Evolutionary conservation across 1,140 invertebrate genomes (phyloP), one percentile per base, ranked within the genome.

Genomic region (Camponotus pennsylvanicus): DNA sequence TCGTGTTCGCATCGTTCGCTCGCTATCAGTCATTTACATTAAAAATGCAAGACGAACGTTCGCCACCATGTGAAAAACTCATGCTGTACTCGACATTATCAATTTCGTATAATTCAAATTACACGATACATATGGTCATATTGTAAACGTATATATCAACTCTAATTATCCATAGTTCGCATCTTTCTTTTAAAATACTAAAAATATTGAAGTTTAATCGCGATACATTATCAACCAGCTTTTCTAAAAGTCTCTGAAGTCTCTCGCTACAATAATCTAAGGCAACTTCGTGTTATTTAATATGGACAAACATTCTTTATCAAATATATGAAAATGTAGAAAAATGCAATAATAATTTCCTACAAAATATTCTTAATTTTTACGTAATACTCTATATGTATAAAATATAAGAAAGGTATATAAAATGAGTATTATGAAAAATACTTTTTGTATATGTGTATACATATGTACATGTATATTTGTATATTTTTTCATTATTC

Each of bases 11-110:
- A 69, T 69, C n/a, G 45, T 15, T 45, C 18, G 45, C 1, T 8
- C 32, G 0, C 49, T 34, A n/a, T 80, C 27, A 1, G 27, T 27
- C 70, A 70, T 75, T 73, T 80, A 3, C n/a, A 21, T 86, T 80
- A 88, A 86, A 82, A 71, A 71, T 71, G 69, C 7, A 71, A 52
- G 15, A 27, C 8, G 34, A 34, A 71, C 27, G 42, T 70, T 49
- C 9, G 9, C 27, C 45, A 40, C 37, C 6, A 4, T 52, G 3
- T 40, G 37, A 4, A 40, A 40, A 3, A 18, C 15, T n/a, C 15
- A 5, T 55, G 45, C 15, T 34, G 15, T 40, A 40, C 27, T 71
- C 69, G 52, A 34, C 27, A n/a, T 52, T 4, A 9, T 34, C 0
- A 5, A 71, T 71, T 52, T 15, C 32, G 27, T 18, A 52, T 27